Conservation (phyloP, 1,140 invertebrate species). For the Panulirus ornatus region DNA sequence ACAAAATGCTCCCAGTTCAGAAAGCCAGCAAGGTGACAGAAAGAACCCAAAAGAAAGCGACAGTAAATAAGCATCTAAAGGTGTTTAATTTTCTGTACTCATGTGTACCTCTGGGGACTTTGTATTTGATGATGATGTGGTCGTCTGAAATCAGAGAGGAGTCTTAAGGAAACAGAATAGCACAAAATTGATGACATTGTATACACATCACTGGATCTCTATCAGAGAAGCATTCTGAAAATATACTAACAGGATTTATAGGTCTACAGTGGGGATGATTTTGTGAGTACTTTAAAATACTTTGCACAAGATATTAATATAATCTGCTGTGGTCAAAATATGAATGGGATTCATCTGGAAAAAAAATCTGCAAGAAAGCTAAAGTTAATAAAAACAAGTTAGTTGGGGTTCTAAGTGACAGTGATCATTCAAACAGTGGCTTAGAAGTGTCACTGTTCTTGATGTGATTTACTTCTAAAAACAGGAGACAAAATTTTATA, state of each 20-base stretch:
- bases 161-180: conserved; percentile 20
- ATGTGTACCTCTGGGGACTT: conserved; percentile 63
- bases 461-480: too few relatives aligned
- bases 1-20: not conserved
- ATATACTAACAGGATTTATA: not conserved
- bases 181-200: not conserved
- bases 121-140: conserved; percentile 70
- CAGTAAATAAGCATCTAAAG: conserved; percentile 26
- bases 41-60: conserved; percentile 23
- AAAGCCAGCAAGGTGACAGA: conserved; percentile 5
- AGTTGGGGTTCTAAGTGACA: too few relatives aligned
- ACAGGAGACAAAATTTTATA: too few relatives aligned
- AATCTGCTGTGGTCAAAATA: too few relatives aligned
- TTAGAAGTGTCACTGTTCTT: too few relatives aligned
- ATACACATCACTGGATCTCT: not conserved
- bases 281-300: too few relatives aligned
- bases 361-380: too few relatives aligned
- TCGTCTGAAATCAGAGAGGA: conserved; percentile 65
- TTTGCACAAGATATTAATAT: too few relatives aligned
- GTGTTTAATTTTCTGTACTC: not conserved
- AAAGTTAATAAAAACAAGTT: too few relatives aligned
- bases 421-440: too few relatives aligned
- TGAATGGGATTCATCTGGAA: too few relatives aligned
- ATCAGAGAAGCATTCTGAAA: not conserved
- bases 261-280: not conserved